phyloP scores from a whole-genome alignment of 2,888 invertebrate species.

The Leptinotarsa haldemani region DNA sequence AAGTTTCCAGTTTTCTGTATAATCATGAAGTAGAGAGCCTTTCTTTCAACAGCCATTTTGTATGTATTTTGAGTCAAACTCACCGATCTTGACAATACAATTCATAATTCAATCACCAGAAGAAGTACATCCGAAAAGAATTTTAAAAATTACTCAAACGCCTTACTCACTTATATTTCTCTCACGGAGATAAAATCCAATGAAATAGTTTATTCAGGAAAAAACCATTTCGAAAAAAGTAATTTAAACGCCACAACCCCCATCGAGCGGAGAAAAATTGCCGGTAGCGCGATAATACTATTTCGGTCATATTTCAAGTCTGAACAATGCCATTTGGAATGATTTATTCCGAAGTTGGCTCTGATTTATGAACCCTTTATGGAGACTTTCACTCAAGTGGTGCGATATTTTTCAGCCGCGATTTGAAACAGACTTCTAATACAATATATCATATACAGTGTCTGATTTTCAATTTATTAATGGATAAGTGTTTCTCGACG shows the following conservation, averaged over 20 bases:
- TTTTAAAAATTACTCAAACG: neutral
- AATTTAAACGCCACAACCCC: constrained; percentile 14
- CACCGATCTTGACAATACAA: too few species aligned
- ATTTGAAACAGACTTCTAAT: neutral
- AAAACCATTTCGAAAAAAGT: constrained; percentile 9
- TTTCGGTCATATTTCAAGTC: constrained; percentile 20
- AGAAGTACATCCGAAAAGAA: too few species aligned
- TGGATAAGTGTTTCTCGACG: too few species aligned
- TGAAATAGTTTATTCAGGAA: constrained; percentile 9
- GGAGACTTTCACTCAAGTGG: constrained; percentile 16
- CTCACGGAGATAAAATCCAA: constrained; percentile 11
- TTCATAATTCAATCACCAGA: too few species aligned
- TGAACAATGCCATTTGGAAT: constrained; percentile 19
- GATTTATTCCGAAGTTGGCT: constrained; percentile 12
- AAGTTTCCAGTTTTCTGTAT: too few species aligned
- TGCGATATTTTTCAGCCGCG: neutral
- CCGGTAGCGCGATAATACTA: constrained; percentile 19
- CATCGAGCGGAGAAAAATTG: constrained; percentile 19
- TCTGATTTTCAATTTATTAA: neutral
- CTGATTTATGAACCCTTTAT: constrained; percentile 18
- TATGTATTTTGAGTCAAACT: too few species aligned
- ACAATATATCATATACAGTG: neutral
- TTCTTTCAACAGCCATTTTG: too few species aligned
- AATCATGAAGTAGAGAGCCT: too few species aligned
- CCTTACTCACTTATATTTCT: neutral